Evolutionary conservation across 2,888 invertebrate genomes (phyloP).

Genomic region (Apantesis nais): DNA sequence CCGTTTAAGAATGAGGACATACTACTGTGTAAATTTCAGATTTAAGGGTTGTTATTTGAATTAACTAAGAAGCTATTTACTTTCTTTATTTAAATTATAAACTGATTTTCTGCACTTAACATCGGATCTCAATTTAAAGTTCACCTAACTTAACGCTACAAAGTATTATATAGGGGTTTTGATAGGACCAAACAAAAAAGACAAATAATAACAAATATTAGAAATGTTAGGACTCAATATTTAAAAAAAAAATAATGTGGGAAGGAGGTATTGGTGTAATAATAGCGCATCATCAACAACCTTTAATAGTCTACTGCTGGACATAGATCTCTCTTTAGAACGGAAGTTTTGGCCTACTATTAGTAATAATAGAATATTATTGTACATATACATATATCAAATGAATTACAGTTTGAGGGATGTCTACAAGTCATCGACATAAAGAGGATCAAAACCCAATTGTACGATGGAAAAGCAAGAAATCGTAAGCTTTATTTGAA

Average conservation of each 20-base stretch:
- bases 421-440: conserved; percentile 10
- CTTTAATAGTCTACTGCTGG: too few relatives aligned
- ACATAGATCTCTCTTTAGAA: too few relatives aligned
- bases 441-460: conserved; percentile 21
- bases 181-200: conserved; percentile 4
- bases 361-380: background rate
- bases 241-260: background rate
- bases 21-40: background rate
- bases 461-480: conserved; percentile 12
- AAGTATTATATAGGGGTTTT: conserved; percentile 11
- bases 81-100: background rate
- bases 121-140: conserved; percentile 6
- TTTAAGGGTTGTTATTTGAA: background rate
- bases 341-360: too few relatives aligned
- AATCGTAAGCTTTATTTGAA: conserved; percentile 9
- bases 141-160: conserved; percentile 9
- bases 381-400: background rate
- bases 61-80: background rate
- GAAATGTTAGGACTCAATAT: too few relatives aligned
- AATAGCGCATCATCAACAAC: background rate
- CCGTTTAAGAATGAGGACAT: background rate
- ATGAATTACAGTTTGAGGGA: conserved; percentile 9
- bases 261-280: background rate
- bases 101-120: conserved; percentile 5
- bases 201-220: conserved; percentile 12